Base-by-base conservation (phyloP, 2,888 invertebrate species). In the Ischnura elegans region DNA sequence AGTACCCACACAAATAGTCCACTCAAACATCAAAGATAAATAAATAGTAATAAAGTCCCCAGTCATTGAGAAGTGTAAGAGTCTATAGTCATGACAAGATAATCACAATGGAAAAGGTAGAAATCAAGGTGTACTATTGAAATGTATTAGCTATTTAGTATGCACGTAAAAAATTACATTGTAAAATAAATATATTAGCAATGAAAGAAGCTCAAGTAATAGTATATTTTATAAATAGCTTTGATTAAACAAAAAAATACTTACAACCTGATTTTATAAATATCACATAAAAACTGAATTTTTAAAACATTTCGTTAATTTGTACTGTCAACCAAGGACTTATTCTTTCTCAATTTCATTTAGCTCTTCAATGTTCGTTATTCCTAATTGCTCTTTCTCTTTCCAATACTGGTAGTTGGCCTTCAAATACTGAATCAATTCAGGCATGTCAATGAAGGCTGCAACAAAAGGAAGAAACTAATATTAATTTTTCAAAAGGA, bases 381-480 rank as follows among this genome's bases (percentile, higher is more conserved):
- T 94, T 46, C 96, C 96, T 94, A 95, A 95, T 87, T 95, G 95
- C 94, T 96, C 96, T 94, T 96, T 95, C 36, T 98, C 98, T 95
- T 98, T 98, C 99, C 99, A 99, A 95, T 98, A 98, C 94, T 98
- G 97, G 96, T 99, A 98, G 96, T 99, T 99, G 95, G 96, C 97
- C 95, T 98, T 97, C 96, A 99, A 98, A 96, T 98, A 97, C 25
- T 97, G 97, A 94, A 99, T 97, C 94, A 99, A 96, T 96, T 99
- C 99, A 0, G 99, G 99, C 97, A 99, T 98, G 96, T 99, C 98
- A 95, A 99, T 98, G 96, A 99, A 99, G 93, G 98, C 99, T 98
- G 96, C 5, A 96, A 95, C 87, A 93, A 94, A 93, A 94, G 51
- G 16, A 51, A 51, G 19, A 51, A 3, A 51, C 16, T 10, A 5